Conservation (phyloP, 2,113 vertebrate species). For the Phrynosoma platyrhinos region DNA sequence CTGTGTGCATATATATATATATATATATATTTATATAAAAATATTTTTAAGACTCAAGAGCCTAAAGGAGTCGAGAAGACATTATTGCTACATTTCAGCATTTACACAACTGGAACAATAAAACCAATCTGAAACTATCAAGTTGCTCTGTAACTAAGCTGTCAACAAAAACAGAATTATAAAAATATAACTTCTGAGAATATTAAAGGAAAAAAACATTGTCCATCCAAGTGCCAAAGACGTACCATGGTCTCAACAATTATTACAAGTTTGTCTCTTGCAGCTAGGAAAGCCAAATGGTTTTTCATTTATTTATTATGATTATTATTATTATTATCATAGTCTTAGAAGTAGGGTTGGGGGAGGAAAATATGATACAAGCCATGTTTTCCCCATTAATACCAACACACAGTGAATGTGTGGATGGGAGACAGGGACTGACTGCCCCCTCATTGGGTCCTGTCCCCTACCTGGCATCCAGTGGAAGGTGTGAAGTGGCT, state of each 20-base stretch:
- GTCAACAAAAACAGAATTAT: conserved; percentile 76
- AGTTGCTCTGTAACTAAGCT: conserved; percentile 80
- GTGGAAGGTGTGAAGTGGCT: not conserved
- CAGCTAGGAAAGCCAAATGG: conserved; percentile 64
- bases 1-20: conserved; percentile 82
- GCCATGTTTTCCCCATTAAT: not conserved
- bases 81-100: conserved; percentile 86
- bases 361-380: not conserved
- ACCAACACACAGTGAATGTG: not conserved
- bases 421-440: not conserved
- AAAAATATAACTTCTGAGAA: conserved; percentile 87
- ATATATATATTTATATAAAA: conserved; percentile 85
- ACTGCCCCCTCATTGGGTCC: too few relatives aligned
- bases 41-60: conserved; percentile 81
- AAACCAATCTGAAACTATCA: conserved; percentile 71
- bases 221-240: conserved; percentile 76
- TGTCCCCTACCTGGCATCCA: too few relatives aligned
- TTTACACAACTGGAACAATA: conserved; percentile 81
- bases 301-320: conserved; percentile 23
- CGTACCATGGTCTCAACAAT: conserved; percentile 79
- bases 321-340: not conserved
- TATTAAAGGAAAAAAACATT: conserved; percentile 68
- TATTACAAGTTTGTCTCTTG: conserved; percentile 66
- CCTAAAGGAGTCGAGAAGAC: conserved; percentile 81
- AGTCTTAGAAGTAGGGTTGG: conserved; percentile 57